Evolutionary conservation across 1,140 invertebrate species (phyloP), one percentile per base, ranked within the genome.

Genomic region (Drosophila bipectinata): DNA sequence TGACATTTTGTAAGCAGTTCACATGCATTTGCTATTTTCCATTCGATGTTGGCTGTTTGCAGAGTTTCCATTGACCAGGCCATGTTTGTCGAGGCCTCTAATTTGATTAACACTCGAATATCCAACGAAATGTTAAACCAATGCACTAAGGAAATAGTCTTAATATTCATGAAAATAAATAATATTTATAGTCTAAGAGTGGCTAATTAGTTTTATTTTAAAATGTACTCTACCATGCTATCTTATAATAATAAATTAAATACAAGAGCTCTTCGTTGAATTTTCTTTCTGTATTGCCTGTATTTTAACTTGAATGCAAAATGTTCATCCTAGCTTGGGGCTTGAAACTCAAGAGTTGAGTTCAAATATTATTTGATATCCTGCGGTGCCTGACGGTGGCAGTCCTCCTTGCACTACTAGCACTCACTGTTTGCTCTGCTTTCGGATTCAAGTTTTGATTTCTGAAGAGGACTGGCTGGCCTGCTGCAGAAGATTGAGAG

Each of bases 301-400:
- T 14, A 34, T 68, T 67, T 82, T 63, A 80, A 76, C 77, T 72
- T 71, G 61, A 47, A 59, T 81, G 72, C 66, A 10, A 63, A 80
- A 80, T 80, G 73, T 75, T 81, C 78, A 78, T 71, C 79, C 49
- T 48, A 32, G 60, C 60, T 49, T 28, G 1, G 14, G 41, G 34
- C 39, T 57, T 64, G 69, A 82, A 59, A 30, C 34, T 63, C 63
- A 69, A 83, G 57, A 77, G 73, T 64, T 61, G 47, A 74, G 76
- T 66, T 84, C 79, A 84, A 83, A 83, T 83, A 83, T 83, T 83
- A 84, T 84, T 83, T 76, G 80, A 79, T 84, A 84, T 84, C 71
- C 80, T 79, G 79, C 79, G 79, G 79, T 72, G 64, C 14, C 26
- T 69, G 62, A 45, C 58, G n/a, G 12, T 62, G 44, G 32, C 51